Evolutionary conservation across 2,888 invertebrate species (phyloP), one percentile per base, ranked within the genome.

Genomic region (Drosophila nr. fundita): DNA sequence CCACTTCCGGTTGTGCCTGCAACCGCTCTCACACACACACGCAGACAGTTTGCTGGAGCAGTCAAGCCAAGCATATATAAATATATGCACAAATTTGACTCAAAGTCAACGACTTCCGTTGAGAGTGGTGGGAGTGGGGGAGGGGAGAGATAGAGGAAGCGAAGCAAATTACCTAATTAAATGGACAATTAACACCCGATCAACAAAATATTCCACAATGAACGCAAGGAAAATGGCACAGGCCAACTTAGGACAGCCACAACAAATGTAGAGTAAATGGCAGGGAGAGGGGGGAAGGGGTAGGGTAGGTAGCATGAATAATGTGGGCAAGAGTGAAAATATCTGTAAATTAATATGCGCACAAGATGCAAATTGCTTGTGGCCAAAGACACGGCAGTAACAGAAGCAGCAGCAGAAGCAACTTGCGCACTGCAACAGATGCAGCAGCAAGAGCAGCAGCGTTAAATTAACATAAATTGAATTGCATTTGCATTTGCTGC

Each of bases 391-490:
- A 84, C 80, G 85, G 83, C 72, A 64, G 50, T 67, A 67, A 29
- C 68, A 59, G 63, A 50, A 68, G 40, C 49, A 57, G 54, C 67
- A 71, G 49, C 59, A 53, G 69, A 50, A 61, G 74, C 62, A 68
- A 45, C 73, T 69, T 62, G 63, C 71, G 11, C 68, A 58, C 77
- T 40, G 50, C 68, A 69, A 27, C 61, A 50, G 62, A 58, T 60
- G 63, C 74, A 63, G 67, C 67, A 61, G 52, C 70, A 70, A 58
- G 76, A 76, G 67, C 67, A 61, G 64, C 80, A 76, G 85, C 83
- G 89, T 91, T 91, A 91, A 91, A 91, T 92, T 88, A 89, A 85
- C 88, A 87, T 87, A 91, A 92, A 91, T 91, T 92, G 91, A 91
- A 91, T 91, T 92, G 91, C 92, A 91, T 91, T 92, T 91, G 91